Evolutionary conservation across 2,888 invertebrate genomes (phyloP), one percentile per base, ranked within the genome.

Genomic region (Sphaeridia pumilis): DNA sequence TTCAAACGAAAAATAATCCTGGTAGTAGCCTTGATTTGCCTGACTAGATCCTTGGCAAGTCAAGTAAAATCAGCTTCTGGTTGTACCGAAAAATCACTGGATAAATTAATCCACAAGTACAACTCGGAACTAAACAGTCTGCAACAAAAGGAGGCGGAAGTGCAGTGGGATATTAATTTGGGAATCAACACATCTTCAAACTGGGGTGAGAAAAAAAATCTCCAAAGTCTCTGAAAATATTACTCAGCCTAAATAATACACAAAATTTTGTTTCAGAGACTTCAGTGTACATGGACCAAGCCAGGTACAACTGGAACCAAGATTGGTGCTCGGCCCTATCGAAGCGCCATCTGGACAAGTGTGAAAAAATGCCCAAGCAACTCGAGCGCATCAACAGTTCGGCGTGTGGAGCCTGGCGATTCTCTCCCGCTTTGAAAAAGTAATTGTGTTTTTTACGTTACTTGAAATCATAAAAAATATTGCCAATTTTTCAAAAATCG

Each of bases 141-240:
- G 17, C 54, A 52, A 41, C 62, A 60, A 41, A 26, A 46, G 14
- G 57, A 49, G 20, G 59, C 61, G 3, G 50, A 58, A 3, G 41
- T 58, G 21, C 60, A 62, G 12, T 64, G 64, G 64, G 57, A 62
- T 35, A 58, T 62, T 4, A 64, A 61, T 25, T 34, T 47, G 1
- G 47, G 54, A n/a, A 51, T 50, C 41, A 34, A 53, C 17, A 5
- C 20, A n/a, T 31, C 52, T 3, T 28, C 52, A 41, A 48, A 4
- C 34, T 52, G 57, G 41, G 51, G 60, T 58, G 25, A 49, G 51
- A 42, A 34, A 1, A 44, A 34, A 26, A 17, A 36, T 20, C 35
- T 26, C 20, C 38, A 31, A 31, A 31, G 12, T 31, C 12, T 12
- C 31, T 12, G 12, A 31, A 31, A n/a, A n/a, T n/a, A n/a, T n/a